Percentiles rank a stretch among this genome's conserved stretches.
phyloP scores from a whole-genome alignment of 2,113 vertebrate species.

The Archocentrus centrarchus region DNA sequence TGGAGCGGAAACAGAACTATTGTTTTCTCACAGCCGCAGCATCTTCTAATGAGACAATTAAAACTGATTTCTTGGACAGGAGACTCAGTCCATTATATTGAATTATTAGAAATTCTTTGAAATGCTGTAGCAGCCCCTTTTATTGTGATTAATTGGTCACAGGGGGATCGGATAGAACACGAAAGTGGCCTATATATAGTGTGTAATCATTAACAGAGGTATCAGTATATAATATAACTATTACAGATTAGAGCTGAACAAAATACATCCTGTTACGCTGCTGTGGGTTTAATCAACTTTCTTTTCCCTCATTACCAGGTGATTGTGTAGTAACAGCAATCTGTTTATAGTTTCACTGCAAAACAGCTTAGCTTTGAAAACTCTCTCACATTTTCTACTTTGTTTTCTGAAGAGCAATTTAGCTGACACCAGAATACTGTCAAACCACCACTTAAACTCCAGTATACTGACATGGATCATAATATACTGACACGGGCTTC shows the following conservation, averaged over 20 bases:
- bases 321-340: slow-evolving; percentile 18
- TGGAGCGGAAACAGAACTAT: slow-evolving; percentile 57
- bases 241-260: slow-evolving; percentile 32
- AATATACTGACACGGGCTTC: slow-evolving; percentile 40
- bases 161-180: slow-evolving; percentile 65
- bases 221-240: slow-evolving; percentile 42
- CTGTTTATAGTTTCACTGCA: slow-evolving; percentile 11
- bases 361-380: slow-evolving; percentile 38
- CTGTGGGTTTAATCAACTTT: slow-evolving; percentile 14
- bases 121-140: slow-evolving; percentile 58
- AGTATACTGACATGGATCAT: slow-evolving; percentile 23
- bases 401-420: slow-evolving; percentile 19
- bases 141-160: slow-evolving; percentile 79
- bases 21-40: slow-evolving; percentile 59
- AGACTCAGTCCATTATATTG: slow-evolving; percentile 62
- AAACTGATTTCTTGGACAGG: slow-evolving; percentile 75
- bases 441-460: slow-evolving; percentile 15
- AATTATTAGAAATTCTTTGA: slow-evolving; percentile 74
- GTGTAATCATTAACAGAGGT: slow-evolving; percentile 52
- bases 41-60: slow-evolving; percentile 78
- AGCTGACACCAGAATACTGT: slow-evolving; percentile 11
- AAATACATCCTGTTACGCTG: slow-evolving; percentile 29
- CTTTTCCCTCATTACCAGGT: neutral
- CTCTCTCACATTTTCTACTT: neutral
- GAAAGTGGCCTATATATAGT: slow-evolving; percentile 62